Conservation (phyloP, 2,797 vertebrate genomes). For the Antrozous pallidus region DNA sequence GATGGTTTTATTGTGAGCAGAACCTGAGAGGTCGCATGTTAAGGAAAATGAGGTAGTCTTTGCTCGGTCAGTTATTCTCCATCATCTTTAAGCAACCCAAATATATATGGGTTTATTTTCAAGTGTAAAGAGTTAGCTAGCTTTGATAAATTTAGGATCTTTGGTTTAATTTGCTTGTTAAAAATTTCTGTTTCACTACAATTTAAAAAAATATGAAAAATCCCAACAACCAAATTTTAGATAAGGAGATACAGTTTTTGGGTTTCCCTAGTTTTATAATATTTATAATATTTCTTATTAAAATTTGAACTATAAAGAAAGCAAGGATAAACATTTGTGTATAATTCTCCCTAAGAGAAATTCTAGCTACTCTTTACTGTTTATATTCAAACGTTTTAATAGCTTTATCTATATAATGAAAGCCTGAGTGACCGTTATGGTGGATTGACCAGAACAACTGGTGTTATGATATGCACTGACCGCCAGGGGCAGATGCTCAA, state of each 20-base stretch:
- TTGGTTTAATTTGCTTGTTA: constrained; percentile 16
- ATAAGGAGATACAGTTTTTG: not conserved
- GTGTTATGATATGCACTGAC: too few relatives aligned
- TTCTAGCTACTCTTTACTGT: not conserved
- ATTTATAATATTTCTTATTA: not conserved
- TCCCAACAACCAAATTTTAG: not conserved
- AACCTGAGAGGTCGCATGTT: not conserved
- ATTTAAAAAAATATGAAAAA: not conserved
- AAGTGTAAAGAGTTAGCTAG: not conserved
- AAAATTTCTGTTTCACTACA: not conserved
- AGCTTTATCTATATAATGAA: not conserved
- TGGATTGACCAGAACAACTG: too few relatives aligned
- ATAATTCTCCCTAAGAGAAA: not conserved
- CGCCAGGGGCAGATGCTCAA: too few relatives aligned
- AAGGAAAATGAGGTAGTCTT: not conserved
- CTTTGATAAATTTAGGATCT: not conserved
- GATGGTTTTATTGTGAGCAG: not conserved
- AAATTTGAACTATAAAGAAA: not conserved
- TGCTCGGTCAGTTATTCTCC: not conserved
- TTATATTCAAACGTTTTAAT: not conserved
- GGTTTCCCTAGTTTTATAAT: not conserved
- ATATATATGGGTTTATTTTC: constrained; percentile 26
- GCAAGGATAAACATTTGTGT: not conserved
- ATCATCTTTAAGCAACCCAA: not conserved
- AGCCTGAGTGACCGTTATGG: too few relatives aligned